Evolutionary conservation across 2,888 invertebrate genomes (phyloP).

Genomic region (Conomelus anceps): DNA sequence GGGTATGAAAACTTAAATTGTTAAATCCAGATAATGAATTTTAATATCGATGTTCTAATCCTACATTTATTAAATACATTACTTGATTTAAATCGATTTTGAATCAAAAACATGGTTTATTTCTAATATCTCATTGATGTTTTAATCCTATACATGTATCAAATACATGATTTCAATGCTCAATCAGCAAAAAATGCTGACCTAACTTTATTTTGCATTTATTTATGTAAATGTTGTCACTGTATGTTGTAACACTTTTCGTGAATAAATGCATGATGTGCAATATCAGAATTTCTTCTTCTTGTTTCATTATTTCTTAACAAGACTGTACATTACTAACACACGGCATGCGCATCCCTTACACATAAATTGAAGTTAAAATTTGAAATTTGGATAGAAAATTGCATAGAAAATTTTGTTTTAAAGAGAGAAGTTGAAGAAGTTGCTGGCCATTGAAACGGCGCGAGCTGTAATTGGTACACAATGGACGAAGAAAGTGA

Average conservation of each 20-base stretch:
- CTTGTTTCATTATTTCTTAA: not conserved
- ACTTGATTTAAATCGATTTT: too few species aligned
- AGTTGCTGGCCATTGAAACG: conserved; percentile 70
- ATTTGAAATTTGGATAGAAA: not conserved
- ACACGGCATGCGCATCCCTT: not conserved
- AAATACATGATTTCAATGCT: not conserved
- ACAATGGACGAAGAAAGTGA: conserved; percentile 85
- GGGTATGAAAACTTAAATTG: too few species aligned
- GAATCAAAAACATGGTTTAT: too few species aligned
- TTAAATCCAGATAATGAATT: too few species aligned
- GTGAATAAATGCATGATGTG: not conserved
- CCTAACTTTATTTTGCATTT: not conserved
- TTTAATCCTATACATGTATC: too few species aligned
- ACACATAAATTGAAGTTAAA: not conserved
- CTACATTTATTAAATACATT: too few species aligned
- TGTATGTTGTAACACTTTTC: not conserved
- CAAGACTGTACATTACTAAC: not conserved
- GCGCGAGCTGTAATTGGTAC: conserved; percentile 73
- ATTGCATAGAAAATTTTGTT: conserved; percentile 13
- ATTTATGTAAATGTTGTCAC: not conserved
- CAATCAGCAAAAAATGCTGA: not conserved
- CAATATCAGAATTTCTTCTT: not conserved
- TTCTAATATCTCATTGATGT: too few species aligned
- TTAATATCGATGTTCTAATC: too few species aligned
- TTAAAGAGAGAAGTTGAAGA: conserved; percentile 65